A percentile compares a stretch with the other conserved stretches of the same genome.
Evolutionary conservation across 2,888 invertebrate genomes (phyloP).

Genomic region (Cryptus armator): DNA sequence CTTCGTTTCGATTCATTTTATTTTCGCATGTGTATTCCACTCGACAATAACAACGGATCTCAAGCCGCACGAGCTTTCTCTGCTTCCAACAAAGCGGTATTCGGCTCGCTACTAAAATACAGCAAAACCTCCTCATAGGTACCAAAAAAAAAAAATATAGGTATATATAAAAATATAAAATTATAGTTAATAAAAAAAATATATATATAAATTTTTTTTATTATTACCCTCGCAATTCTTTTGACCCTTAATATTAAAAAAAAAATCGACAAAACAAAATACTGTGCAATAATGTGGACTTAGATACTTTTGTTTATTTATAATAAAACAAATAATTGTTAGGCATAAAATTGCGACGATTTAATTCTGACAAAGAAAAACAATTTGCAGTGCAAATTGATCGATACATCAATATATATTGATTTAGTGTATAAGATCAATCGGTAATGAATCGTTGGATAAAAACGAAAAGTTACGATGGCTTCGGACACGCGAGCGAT

Average conservation of each 20-base stretch:
- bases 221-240: slow-evolving; percentile 1
- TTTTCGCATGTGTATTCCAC: slow-evolving; percentile 13
- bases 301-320: neutral
- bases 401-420: neutral
- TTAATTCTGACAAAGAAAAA: neutral
- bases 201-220: too few species aligned
- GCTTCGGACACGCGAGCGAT: neutral
- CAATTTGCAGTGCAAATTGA: neutral
- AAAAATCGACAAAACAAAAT: too few species aligned
- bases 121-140: neutral
- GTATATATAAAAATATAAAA: too few species aligned
- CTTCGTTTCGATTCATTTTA: slow-evolving; percentile 18
- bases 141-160: too few species aligned
- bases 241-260: neutral
- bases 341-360: neutral
- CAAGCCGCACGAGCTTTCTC: slow-evolving; percentile 3
- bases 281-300: too few species aligned
- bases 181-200: too few species aligned
- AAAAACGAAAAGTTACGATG: slow-evolving; percentile 22
- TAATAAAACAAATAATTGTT: neutral
- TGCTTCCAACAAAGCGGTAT: neutral
- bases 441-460: neutral
- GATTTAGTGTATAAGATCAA: neutral
- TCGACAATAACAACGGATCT: slow-evolving; percentile 25
- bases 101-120: neutral